These are phyloP conservation scores for Scaptomyza tumidula DNA, from an alignment of 2,888 invertebrate species.

Conservation along the genomic window DNA sequence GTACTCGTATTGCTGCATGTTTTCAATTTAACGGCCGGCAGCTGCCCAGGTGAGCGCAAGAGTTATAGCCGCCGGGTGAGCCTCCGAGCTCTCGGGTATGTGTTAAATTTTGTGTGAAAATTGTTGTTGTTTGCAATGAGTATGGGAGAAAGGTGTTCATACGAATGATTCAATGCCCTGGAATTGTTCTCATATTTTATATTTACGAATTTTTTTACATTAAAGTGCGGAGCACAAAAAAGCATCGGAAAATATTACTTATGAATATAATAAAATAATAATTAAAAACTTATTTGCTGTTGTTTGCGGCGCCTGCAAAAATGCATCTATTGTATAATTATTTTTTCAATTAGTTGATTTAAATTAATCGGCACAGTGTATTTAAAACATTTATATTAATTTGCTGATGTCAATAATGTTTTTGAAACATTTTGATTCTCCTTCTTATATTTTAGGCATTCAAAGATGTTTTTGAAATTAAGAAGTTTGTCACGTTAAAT, in stretches of 20 bases:
- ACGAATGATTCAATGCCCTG: conserved; percentile 27
- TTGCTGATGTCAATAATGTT: background rate
- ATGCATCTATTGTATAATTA: background rate
- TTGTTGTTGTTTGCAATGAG: conserved; percentile 34
- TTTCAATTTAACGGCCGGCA: conserved; percentile 32
- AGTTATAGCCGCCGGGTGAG: conserved; percentile 54
- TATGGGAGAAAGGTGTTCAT: conserved; percentile 3
- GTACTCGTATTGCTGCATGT: conserved; percentile 24
- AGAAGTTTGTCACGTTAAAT: too few relatives aligned
- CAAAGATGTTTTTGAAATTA: background rate
- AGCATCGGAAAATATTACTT: conserved; percentile 9
- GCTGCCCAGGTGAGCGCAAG: conserved; percentile 49
- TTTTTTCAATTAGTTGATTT: background rate
- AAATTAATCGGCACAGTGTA: background rate
- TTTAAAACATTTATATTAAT: background rate
- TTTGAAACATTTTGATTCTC: too few relatives aligned
- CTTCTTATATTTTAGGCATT: background rate
- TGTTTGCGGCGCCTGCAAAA: background rate
- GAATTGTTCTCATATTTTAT: conserved; percentile 11
- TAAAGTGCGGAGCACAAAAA: conserved; percentile 2
- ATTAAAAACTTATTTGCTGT: background rate
- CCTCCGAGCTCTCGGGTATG: conserved; percentile 37
- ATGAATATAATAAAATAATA: conserved; percentile 15
- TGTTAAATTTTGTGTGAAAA: conserved; percentile 61
- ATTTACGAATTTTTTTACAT: conserved; percentile 10